phyloP scores from a whole-genome alignment of 2,888 invertebrate species.

The Aquatica leii region DNA sequence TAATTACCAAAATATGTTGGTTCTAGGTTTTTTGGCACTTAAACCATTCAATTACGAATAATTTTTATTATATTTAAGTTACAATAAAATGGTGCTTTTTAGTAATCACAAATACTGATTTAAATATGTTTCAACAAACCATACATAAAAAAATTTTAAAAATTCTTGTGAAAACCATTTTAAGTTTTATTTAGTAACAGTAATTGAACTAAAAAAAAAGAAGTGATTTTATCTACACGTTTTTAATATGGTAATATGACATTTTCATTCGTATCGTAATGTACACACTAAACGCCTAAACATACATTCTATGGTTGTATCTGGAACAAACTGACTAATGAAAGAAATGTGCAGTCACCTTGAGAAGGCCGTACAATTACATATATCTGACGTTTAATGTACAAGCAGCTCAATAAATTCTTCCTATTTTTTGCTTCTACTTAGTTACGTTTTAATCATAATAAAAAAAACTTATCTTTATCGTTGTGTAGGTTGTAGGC shows the following conservation, averaged over 20 bases:
- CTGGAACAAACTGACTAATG: slow-evolving; percentile 38
- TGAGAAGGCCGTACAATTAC: slow-evolving; percentile 42
- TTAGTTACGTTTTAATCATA: too few species aligned
- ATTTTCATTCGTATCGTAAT: background rate
- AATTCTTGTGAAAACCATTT: too few species aligned
- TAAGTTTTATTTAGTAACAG: too few species aligned
- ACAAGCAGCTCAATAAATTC: slow-evolving; percentile 1
- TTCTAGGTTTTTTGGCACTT: too few species aligned
- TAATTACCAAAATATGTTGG: too few species aligned
- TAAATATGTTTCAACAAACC: too few species aligned
- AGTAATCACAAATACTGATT: too few species aligned
- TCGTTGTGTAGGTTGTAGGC: slow-evolving; percentile 4
- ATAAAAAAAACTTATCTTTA: background rate
- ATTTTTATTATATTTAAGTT: too few species aligned
- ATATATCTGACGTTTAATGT: slow-evolving; percentile 19
- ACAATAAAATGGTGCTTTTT: too few species aligned
- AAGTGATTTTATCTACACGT: background rate
- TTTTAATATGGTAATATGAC: background rate
- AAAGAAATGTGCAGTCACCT: slow-evolving; percentile 41
- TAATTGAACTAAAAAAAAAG: background rate
- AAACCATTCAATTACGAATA: too few species aligned
- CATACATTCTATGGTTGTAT: slow-evolving; percentile 31
- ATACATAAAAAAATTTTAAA: too few species aligned
- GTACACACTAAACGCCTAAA: slow-evolving; percentile 25
- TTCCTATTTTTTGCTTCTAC: too few species aligned